A percentile compares a stretch with the other conserved stretches of the same genome.
These are phyloP conservation scores for Cacatua alba DNA, from an alignment of 2,113 vertebrate genomes.

Conservation along the genomic window DNA sequence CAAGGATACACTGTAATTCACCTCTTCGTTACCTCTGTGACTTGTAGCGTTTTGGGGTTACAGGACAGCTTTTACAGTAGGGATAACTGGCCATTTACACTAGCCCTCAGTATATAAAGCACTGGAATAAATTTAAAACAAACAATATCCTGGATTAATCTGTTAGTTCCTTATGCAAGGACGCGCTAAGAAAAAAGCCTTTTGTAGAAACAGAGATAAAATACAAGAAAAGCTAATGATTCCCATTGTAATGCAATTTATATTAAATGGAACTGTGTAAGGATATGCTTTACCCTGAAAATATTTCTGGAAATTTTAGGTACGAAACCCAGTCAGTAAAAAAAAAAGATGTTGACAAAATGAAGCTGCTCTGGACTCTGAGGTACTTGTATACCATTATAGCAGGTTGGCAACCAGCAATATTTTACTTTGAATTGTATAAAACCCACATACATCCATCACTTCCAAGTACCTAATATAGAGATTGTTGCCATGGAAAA, in stretches of 20 bases:
- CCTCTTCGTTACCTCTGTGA: not conserved
- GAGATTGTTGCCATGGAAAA: conserved; percentile 56
- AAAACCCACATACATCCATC: conserved; percentile 28
- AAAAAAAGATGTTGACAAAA: not conserved
- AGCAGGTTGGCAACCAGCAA: conserved; percentile 24
- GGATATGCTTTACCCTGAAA: not conserved
- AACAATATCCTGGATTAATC: not conserved
- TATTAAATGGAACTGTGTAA: not conserved
- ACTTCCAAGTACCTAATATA: not conserved
- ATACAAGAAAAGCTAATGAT: not conserved
- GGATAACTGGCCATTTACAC: not conserved
- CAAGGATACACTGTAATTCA: not conserved
- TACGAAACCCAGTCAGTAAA: not conserved
- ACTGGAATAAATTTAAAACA: not conserved
- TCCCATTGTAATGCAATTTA: not conserved
- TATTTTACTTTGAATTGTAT: conserved; percentile 32
- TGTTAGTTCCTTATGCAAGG: not conserved
- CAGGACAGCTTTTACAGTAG: not conserved
- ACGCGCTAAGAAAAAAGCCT: not conserved
- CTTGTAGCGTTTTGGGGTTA: not conserved
- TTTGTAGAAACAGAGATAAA: not conserved
- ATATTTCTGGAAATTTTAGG: not conserved
- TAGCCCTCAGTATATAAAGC: not conserved
- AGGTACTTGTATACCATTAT: not conserved
- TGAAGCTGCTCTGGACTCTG: not conserved